Conservation (phyloP, 1,140 invertebrate species). For the Sitophilus oryzae region DNA sequence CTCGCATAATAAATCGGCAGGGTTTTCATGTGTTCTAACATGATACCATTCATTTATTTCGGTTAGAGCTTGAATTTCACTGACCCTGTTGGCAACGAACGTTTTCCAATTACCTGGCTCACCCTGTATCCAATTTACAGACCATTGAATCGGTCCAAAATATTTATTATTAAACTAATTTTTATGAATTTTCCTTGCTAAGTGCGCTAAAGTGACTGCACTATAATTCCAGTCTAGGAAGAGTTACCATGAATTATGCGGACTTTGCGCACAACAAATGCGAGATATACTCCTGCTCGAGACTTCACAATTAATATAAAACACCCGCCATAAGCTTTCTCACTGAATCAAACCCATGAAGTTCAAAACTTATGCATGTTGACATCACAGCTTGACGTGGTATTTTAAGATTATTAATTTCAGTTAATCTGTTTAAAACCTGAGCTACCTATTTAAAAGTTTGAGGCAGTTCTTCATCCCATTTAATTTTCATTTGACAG, state of each 20-base stretch:
- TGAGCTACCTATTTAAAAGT: conserved; percentile 18
- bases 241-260: conserved; percentile 27
- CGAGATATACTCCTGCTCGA: not conserved
- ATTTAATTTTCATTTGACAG: conserved; percentile 35
- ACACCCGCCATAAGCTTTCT: conserved; percentile 24
- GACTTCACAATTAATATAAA: conserved; percentile 25
- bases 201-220: no score
- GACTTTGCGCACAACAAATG: conserved; percentile 31
- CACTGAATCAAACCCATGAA: conserved; percentile 29
- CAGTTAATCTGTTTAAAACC: not conserved
- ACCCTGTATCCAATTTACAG: no score
- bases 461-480: conserved; percentile 39
- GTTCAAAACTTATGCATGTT: not conserved
- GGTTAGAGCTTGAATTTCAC: no score
- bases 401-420: no score
- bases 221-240: conserved; percentile 37
- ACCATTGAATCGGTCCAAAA: conserved; percentile 17
- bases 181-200: not conserved
- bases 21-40: conserved; percentile 13
- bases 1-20: conserved; percentile 16
- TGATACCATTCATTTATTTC: conserved; percentile 21
- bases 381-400: no score
- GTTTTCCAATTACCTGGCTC: no score
- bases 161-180: conserved; percentile 3
- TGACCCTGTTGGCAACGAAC: no score